Evolutionary conservation across 2,888 invertebrate species (phyloP).

Genomic region (Nomada flava): DNA sequence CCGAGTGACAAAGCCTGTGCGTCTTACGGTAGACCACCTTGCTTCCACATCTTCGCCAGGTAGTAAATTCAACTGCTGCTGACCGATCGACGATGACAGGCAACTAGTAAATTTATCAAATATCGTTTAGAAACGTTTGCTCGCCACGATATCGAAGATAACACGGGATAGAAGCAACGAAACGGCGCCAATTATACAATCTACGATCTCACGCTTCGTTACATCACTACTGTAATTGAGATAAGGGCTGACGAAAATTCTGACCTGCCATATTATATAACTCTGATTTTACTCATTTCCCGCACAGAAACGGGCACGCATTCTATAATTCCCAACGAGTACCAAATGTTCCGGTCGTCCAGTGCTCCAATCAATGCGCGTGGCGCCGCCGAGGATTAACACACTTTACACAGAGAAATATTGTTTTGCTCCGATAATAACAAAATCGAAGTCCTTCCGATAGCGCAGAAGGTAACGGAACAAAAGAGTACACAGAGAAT

Average conservation of each 20-base stretch:
- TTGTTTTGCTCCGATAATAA: slow-evolving; percentile 16
- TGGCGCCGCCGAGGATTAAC: not conserved
- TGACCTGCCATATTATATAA: not conserved
- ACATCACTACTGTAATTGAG: not conserved
- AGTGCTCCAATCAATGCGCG: not conserved
- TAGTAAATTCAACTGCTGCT: too few species aligned
- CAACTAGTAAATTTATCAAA: not conserved
- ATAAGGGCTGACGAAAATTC: slow-evolving; percentile 15
- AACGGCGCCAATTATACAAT: slow-evolving; percentile 28
- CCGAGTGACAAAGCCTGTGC: too few species aligned
- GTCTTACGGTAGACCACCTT: not conserved
- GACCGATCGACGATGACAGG: slow-evolving; percentile 1
- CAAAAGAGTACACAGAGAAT: not conserved
- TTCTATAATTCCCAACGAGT: too few species aligned
- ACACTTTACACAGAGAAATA: slow-evolving; percentile 15
- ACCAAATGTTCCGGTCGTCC: too few species aligned
- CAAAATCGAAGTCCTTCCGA: too few species aligned
- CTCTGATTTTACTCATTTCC: not conserved
- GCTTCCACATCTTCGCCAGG: too few species aligned
- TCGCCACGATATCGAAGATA: not conserved
- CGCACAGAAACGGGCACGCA: not conserved
- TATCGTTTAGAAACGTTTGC: not conserved
- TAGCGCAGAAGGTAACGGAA: too few species aligned
- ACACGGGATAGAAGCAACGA: not conserved
- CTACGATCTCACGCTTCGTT: slow-evolving; percentile 6